Percentiles rank a stretch among this genome's conserved stretches.
phyloP scores from a whole-genome alignment of 2,888 invertebrate species.

The Andrena minutula region DNA sequence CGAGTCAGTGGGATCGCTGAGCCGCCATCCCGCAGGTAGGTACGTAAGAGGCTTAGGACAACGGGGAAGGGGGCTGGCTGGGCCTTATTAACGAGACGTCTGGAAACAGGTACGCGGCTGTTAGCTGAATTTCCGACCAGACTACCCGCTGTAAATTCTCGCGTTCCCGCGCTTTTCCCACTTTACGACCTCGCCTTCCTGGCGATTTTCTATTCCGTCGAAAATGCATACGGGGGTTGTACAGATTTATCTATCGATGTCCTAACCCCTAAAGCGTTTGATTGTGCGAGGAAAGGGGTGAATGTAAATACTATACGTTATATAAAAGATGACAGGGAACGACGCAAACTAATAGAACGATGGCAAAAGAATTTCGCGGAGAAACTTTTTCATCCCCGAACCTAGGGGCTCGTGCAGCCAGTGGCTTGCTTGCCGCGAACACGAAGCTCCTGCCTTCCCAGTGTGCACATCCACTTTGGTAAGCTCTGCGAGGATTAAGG shows the following conservation, averaged over 20 bases:
- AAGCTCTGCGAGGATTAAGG: constrained; percentile 14
- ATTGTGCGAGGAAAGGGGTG: no score
- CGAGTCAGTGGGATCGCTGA: constrained; percentile 46
- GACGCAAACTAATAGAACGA: not conserved
- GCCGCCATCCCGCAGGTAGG: constrained; percentile 37
- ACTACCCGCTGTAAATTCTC: constrained; percentile 4
- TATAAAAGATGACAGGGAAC: not conserved
- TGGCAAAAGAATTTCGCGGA: constrained; percentile 14
- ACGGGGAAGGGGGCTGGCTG: constrained; percentile 14
- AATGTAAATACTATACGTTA: no score
- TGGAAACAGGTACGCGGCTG: constrained; percentile 21
- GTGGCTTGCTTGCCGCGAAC: not conserved
- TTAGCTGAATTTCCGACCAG: constrained; percentile 2
- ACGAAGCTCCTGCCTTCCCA: not conserved
- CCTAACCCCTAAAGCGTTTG: no score
- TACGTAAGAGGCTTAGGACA: constrained; percentile 53
- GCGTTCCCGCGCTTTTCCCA: constrained; percentile 3
- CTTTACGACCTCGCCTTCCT: constrained; percentile 8
- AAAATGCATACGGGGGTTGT: no score
- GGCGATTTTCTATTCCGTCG: not conserved
- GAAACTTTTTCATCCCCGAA: not conserved
- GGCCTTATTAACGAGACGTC: constrained; percentile 52
- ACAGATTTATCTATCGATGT: no score
- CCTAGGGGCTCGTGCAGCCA: not conserved
- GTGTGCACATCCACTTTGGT: not conserved